phyloP scores from a whole-genome alignment of 2,113 vertebrate genomes.

The Helogale parvula region DNA sequence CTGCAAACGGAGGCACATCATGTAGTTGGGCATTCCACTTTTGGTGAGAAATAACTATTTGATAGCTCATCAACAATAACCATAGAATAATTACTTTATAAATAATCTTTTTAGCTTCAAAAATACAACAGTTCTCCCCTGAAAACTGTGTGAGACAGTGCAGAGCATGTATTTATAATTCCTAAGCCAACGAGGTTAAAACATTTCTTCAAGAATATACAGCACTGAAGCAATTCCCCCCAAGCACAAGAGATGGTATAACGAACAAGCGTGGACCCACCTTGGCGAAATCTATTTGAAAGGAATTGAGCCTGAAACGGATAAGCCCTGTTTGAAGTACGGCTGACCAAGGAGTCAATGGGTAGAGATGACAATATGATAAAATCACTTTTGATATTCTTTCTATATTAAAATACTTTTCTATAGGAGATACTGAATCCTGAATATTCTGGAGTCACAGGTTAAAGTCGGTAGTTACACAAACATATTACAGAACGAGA shows the following conservation, averaged over 20 bases:
- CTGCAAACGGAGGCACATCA: background rate
- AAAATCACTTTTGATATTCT: background rate
- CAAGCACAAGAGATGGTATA: background rate
- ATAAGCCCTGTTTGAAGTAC: fast-evolving
- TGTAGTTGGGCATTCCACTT: background rate
- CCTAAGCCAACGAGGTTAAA: background rate
- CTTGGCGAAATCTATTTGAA: background rate
- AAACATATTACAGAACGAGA: background rate
- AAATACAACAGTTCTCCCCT: background rate
- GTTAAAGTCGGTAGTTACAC: background rate
- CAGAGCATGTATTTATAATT: background rate
- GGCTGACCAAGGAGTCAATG: background rate
- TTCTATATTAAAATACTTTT: background rate
- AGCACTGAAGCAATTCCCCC: background rate
- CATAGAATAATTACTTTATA: background rate
- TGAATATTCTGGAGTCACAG: background rate
- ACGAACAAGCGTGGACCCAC: background rate
- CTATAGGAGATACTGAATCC: too few species aligned
- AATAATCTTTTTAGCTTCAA: background rate
- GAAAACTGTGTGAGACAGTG: background rate
- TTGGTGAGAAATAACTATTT: background rate
- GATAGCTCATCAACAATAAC: background rate
- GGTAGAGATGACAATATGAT: background rate
- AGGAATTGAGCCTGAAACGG: background rate
- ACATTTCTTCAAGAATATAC: background rate